Base-by-base conservation (phyloP, 2,113 vertebrate species). In the Colossoma macropomum region DNA sequence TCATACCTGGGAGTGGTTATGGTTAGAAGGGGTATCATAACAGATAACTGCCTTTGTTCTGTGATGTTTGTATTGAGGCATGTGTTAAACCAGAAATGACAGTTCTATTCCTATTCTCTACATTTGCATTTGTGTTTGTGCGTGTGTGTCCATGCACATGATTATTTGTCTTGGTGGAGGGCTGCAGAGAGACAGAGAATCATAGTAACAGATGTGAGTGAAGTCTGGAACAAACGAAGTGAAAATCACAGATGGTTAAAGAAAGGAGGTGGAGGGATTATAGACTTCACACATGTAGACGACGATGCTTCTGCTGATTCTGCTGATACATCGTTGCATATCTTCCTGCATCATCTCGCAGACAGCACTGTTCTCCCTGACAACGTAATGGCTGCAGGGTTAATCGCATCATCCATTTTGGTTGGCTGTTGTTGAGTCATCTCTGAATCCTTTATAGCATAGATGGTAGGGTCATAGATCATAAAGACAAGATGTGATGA, bases 191-290 rank as follows among this genome's bases (percentile, higher is more conserved):
- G 50, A 80, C n/a, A 48, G 48, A 79, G 10, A 70, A 74, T 65
- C 19, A 62, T 68, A 72, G 82, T 52, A 86, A 73, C 85, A 86
- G 85, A 84, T 86, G 60, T 77, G 63, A 79, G 60, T 75, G 71
- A 66, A 70, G 75, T 86, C 65, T 76, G 75, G 84, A 86, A 82
- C 84, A 86, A 80, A 87, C 60, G 45, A 38, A 79, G 75, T 69
- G 78, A 70, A 81, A 62, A 86, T 81, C 41, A 81, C 73, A 83
- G 81, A 83, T 83, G 81, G 81, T 77, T 71, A 77, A 59, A 77
- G 65, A 72, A 32, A 63, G 73, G 65, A 76, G 63, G 63, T 34
- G 54, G 62, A 65, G 25, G 32, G 32, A 77, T 77, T 63, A 48
- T 25, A 48, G 32, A 45, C 65, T 70, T 71, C n/a, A 41, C 52